These are phyloP conservation scores for Falco columbarius DNA, from an alignment of 2,797 vertebrate genomes.

Conservation along the genomic window DNA sequence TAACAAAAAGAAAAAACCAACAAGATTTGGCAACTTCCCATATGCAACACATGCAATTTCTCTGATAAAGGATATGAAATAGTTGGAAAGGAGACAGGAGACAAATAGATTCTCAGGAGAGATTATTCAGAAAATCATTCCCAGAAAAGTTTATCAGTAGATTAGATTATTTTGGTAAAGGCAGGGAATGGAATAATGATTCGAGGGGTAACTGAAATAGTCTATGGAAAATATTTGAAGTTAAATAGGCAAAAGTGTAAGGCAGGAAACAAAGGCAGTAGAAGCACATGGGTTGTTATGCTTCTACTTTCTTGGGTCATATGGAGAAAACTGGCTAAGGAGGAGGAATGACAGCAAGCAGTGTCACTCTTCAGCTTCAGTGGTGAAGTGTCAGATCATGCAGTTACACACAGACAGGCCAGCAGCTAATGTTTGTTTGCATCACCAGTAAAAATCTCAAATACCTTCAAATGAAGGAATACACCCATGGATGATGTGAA, in stretches of 20 bases:
- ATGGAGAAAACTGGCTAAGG: not conserved
- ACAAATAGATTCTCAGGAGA: not conserved
- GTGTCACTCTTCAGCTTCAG: rapidly evolving
- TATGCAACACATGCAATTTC: too few species aligned
- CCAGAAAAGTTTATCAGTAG: not conserved
- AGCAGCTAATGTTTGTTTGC: not conserved
- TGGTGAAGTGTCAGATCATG: not conserved
- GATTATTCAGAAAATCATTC: not conserved
- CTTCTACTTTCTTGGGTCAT: not conserved
- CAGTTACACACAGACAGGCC: not conserved
- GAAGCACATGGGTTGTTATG: not conserved
- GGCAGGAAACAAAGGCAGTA: not conserved
- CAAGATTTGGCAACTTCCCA: not conserved
- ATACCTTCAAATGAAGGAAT: not conserved
- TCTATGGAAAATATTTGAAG: not conserved
- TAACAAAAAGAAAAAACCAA: not conserved
- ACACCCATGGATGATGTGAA: not conserved
- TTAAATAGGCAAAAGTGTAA: not conserved
- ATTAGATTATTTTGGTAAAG: not conserved
- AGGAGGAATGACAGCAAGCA: not conserved
- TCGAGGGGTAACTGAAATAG: not conserved
- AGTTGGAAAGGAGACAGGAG: not conserved
- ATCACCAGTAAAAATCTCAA: not conserved
- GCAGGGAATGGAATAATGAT: not conserved
- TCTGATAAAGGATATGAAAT: not conserved